Evolutionary conservation across 2,888 invertebrate genomes (phyloP).

Genomic region (Cataglyphis albicans): DNA sequence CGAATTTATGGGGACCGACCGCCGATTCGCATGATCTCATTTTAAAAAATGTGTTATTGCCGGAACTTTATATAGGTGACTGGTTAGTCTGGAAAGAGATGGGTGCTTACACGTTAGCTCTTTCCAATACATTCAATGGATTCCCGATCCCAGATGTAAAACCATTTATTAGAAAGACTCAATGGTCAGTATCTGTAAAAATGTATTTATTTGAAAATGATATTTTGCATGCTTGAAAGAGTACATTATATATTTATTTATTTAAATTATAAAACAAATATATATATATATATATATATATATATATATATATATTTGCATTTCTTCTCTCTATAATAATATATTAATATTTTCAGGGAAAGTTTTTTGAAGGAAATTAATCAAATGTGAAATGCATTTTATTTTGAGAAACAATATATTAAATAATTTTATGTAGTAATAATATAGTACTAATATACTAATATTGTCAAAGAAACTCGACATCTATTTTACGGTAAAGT

Average conservation of each 20-base stretch:
- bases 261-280: too few relatives aligned
- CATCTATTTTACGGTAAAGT: neutral
- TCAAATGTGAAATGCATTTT: neutral
- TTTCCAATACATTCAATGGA: conserved; percentile 88
- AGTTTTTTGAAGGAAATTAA: conserved; percentile 7
- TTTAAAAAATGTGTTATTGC: conserved; percentile 86
- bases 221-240: neutral
- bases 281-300: too few relatives aligned
- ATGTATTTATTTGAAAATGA: neutral
- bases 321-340: neutral
- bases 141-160: conserved; percentile 85
- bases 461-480: neutral
- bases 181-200: conserved; percentile 76
- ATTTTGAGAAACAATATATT: neutral
- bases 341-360: conserved; percentile 13
- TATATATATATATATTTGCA: too few relatives aligned
- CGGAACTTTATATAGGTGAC: conserved; percentile 87
- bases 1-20: conserved; percentile 89
- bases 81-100: conserved; percentile 89
- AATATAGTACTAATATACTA: too few relatives aligned
- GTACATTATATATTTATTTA: too few relatives aligned
- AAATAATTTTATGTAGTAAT: neutral
- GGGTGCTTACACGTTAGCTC: conserved; percentile 88
- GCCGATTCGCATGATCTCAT: conserved; percentile 88
- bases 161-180: conserved; percentile 82